Evolutionary conservation across 1,140 invertebrate species (phyloP), one percentile per base, ranked within the genome.

Genomic region (Phymorhynchus buccinoides): DNA sequence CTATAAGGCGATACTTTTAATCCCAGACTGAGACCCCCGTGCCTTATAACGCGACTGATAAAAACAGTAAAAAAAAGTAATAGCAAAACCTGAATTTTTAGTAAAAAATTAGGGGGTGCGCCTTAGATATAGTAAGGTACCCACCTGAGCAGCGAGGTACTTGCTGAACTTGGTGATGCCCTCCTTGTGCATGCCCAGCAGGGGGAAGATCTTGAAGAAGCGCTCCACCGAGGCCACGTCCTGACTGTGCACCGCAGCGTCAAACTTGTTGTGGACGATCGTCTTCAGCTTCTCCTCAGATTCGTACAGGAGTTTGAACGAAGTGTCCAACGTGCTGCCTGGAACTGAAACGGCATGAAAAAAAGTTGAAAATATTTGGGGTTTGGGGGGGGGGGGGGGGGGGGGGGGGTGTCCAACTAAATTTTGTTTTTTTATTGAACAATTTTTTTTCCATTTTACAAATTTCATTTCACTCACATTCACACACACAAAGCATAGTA

Each of bases 171-270:
- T 96, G 85, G 96, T 95, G 1, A 99, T 94, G 0, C 99, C 99
- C 90, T 97, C 97, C 71, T 96, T 95, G 87, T 99, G 97, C 93
- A 98, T 96, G 68, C 97, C 97, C 6, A 99, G 94, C 37, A 99
- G 94, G 2, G 99, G 99, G 94, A 99, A 99, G 90, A 99, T 96
- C 94, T 99, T 99, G 92, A 99, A 99, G 93, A 99, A 98, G 87
- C 98, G 93, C 91, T 99, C 98, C 30, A 99, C 96, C 3, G 97
- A 97, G 4, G 96, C 97, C 35, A 93, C 94, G 94, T 99, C 98
- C 91, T 97, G 96, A 75, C 95, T 95, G 84, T 96, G 95, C 0
- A 99, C 96, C 41, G 99, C 97, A 89, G 99, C 97, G 91, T 99
- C 97, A 92, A 99, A 98, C 89, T 96, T 96, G 66, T 95, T 95